Evolutionary conservation across 2,797 vertebrate genomes (phyloP).

Genomic region (Spheniscus humboldti): DNA sequence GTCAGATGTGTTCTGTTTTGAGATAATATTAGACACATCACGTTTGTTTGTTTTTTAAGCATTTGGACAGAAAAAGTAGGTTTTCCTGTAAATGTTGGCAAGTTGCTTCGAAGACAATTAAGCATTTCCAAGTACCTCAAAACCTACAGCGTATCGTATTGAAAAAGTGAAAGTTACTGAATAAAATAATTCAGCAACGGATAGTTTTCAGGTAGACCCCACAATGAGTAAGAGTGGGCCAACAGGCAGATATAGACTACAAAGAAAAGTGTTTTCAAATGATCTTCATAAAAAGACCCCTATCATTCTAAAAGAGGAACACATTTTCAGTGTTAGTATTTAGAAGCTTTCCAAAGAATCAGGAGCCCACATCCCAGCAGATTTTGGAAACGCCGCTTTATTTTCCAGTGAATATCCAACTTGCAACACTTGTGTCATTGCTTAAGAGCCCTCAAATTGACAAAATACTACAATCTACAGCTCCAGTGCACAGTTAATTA

Average conservation of each 20-base stretch:
- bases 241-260: not conserved
- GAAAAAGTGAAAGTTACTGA: not conserved
- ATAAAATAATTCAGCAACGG: not conserved
- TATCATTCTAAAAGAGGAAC: not conserved
- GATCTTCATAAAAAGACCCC: not conserved
- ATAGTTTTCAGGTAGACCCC: not conserved
- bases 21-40: not conserved
- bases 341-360: not conserved
- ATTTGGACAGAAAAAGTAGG: not conserved
- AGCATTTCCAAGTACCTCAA: not conserved
- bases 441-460: not conserved
- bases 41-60: not conserved
- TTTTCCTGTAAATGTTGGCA: not conserved
- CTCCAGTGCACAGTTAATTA: conserved; percentile 19
- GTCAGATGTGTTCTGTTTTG: not conserved
- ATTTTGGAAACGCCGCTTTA: conserved; percentile 32
- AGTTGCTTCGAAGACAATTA: not conserved
- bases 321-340: not conserved
- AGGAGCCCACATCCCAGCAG: not conserved
- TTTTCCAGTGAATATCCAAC: conserved; percentile 32
- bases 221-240: not conserved
- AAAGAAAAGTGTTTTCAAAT: not conserved
- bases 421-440: not conserved
- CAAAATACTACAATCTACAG: not conserved
- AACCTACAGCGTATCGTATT: not conserved